These are phyloP conservation scores for Phalloptychus januarius DNA, from an alignment of 2,797 vertebrate genomes.

Conservation along the genomic window DNA sequence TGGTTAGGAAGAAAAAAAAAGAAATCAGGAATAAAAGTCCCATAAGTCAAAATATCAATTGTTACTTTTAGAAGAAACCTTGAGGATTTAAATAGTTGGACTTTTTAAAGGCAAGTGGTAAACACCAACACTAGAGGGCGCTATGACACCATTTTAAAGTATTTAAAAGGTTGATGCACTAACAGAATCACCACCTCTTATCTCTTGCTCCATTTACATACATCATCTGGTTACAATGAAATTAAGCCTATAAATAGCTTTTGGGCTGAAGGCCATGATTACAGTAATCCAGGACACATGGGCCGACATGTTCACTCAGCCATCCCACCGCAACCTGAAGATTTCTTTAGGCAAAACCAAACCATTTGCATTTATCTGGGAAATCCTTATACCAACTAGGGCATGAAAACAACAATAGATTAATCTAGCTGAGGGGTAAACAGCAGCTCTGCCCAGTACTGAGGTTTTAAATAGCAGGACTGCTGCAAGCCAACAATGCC, in stretches of 20 bases:
- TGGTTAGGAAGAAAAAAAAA: neutral
- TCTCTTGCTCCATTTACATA: constrained; percentile 13
- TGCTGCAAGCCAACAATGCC: neutral
- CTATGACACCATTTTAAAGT: constrained; percentile 30
- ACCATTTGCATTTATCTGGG: constrained; percentile 45
- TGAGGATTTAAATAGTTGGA: neutral
- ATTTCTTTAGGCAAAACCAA: constrained; percentile 34
- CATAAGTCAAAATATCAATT: constrained; percentile 56
- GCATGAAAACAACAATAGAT: constrained; percentile 45
- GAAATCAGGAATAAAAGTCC: neutral
- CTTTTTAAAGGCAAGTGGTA: neutral
- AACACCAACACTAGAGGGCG: constrained; percentile 64
- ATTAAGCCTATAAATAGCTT: constrained; percentile 56
- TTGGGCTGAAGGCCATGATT: constrained; percentile 46
- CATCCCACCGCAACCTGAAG: constrained; percentile 26
- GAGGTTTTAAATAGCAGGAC: neutral
- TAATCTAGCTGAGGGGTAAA: constrained; percentile 22
- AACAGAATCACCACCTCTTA: constrained; percentile 8
- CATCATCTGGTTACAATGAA: constrained; percentile 41
- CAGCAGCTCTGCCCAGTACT: constrained; percentile 13
- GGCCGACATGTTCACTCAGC: constrained; percentile 49
- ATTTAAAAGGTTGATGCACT: neutral
- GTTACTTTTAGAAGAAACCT: neutral
- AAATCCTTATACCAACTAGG: constrained; percentile 57
- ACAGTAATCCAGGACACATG: constrained; percentile 50